A percentile compares a stretch with the other conserved stretches of the same genome.
These are phyloP conservation scores for Aspidapion aeneum DNA, from an alignment of 2,888 invertebrate species.

Conservation along the genomic window DNA sequence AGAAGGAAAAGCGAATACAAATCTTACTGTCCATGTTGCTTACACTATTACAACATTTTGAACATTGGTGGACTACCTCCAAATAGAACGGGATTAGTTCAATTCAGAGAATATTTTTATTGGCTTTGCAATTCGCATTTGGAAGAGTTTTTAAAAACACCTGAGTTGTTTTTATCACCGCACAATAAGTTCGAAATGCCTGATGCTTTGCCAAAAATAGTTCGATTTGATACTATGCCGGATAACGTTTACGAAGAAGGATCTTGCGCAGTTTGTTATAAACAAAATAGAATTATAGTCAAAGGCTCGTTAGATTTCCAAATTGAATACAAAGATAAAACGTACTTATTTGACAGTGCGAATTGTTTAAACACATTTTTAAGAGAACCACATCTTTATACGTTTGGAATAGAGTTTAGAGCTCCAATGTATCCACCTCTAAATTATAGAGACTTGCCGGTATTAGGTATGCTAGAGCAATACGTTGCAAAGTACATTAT, in stretches of 20 bases:
- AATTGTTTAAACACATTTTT: constrained; percentile 55
- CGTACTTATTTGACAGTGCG: constrained; percentile 56
- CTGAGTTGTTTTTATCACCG: constrained; percentile 47
- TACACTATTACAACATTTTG: constrained; percentile 42
- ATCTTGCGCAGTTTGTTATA: constrained; percentile 59
- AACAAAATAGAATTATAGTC: constrained; percentile 51
- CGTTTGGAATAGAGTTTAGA: constrained; percentile 45
- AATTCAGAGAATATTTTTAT: constrained; percentile 54
- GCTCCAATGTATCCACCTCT: constrained; percentile 47
- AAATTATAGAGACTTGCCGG: constrained; percentile 51
- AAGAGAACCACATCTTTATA: constrained; percentile 50
- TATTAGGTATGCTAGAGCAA: constrained; percentile 60
- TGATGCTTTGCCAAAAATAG: constrained; percentile 48
- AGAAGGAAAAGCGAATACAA: constrained; percentile 51
- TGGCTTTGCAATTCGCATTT: constrained; percentile 60
- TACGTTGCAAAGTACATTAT: constrained; percentile 54
- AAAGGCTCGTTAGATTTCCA: constrained; percentile 50
- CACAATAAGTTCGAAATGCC: constrained; percentile 46
- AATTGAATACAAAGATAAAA: constrained; percentile 49
- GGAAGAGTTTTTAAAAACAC: constrained; percentile 48
- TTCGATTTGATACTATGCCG: constrained; percentile 30
- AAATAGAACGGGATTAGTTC: constrained; percentile 55
- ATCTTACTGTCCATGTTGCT: constrained; percentile 59
- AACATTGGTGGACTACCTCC: constrained; percentile 49
- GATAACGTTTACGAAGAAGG: constrained; percentile 52